phyloP scores from a whole-genome alignment of 2,113 vertebrate species.

The Todiramphus saurophagus region DNA sequence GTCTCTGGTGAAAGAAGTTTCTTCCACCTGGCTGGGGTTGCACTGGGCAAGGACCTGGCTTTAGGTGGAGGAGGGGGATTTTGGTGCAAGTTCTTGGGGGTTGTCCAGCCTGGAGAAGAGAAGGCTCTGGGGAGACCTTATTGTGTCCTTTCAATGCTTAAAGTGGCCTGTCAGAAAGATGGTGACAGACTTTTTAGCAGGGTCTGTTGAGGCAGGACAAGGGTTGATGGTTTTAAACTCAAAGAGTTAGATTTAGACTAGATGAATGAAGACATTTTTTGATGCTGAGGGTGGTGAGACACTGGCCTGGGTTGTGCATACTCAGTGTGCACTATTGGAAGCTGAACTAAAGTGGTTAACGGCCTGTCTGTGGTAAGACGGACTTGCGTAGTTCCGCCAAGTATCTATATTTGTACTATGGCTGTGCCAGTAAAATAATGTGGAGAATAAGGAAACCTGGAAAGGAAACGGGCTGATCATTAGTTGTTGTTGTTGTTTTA shows the following conservation, averaged over 20 bases:
- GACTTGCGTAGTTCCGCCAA: too few relatives aligned
- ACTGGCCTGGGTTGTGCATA: too few relatives aligned
- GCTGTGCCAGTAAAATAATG: too few relatives aligned
- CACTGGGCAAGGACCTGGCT: not conserved
- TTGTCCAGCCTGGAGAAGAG: not conserved
- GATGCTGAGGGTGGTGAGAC: not conserved
- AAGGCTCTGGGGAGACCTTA: not conserved
- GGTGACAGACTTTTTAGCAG: not conserved
- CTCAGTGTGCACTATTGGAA: too few relatives aligned
- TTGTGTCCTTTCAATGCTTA: not conserved
- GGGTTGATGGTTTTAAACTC: too few relatives aligned
- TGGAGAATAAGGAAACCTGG: too few relatives aligned
- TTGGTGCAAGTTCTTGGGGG: not conserved
- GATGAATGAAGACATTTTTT: not conserved
- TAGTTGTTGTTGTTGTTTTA: too few relatives aligned
- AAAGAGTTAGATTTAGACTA: not conserved
- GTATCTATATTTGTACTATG: too few relatives aligned
- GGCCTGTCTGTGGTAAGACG: too few relatives aligned
- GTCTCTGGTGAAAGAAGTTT: not conserved
- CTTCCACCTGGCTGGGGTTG: accelerated
- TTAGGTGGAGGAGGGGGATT: not conserved
- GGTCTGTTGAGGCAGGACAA: not conserved
- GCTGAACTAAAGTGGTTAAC: too few relatives aligned
- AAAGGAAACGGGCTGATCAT: too few relatives aligned
- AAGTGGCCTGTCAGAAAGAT: not conserved